These are phyloP conservation scores for Elegia similella DNA, from an alignment of 2,888 invertebrate species.

Conservation along the genomic window DNA sequence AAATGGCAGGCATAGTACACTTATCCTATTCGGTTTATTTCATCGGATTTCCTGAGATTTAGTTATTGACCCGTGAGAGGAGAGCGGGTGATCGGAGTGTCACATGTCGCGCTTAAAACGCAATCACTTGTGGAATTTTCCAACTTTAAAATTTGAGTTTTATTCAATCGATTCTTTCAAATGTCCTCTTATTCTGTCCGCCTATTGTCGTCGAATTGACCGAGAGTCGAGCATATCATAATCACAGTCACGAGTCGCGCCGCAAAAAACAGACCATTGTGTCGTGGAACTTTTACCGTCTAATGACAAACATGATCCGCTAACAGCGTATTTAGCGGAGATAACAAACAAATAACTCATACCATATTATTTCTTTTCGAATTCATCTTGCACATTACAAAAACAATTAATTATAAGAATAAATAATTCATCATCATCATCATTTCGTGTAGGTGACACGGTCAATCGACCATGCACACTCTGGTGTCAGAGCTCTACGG, in stretches of 20 bases:
- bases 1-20: too few species aligned
- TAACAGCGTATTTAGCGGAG: conserved; percentile 22
- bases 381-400: too few species aligned
- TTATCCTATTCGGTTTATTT: conserved; percentile 1
- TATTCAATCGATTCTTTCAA: neutral
- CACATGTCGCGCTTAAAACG: too few species aligned
- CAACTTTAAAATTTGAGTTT: neutral
- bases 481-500: too few species aligned
- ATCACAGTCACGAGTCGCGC: conserved; percentile 3
- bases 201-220: conserved; percentile 2
- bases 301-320: conserved; percentile 6
- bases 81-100: too few species aligned
- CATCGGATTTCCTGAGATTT: neutral
- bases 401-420: too few species aligned
- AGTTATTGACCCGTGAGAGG: too few species aligned
- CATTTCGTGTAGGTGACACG: too few species aligned
- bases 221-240: neutral
- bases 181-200: conserved; percentile 11
- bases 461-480: too few species aligned
- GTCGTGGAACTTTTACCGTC: conserved; percentile 8
- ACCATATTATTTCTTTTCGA: neutral
- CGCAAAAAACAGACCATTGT: conserved; percentile 7
- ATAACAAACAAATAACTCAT: neutral
- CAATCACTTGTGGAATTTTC: too few species aligned
- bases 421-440: too few species aligned